These are phyloP conservation scores for Climacteris rufus DNA, from an alignment of 2,113 vertebrate species.

Conservation along the genomic window DNA sequence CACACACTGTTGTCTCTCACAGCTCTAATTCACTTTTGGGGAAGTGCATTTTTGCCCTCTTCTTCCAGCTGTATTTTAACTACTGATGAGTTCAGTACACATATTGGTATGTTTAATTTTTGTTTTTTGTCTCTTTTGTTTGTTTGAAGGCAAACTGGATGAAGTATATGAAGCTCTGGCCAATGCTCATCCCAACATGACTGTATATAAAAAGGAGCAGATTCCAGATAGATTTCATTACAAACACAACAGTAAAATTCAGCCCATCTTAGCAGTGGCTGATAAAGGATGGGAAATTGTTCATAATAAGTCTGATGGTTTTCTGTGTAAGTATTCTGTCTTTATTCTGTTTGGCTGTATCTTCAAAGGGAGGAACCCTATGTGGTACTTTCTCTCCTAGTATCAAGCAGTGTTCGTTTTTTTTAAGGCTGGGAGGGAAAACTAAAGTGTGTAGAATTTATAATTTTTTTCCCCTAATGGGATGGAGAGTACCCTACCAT, in stretches of 20 bases:
- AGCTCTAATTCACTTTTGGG: background rate
- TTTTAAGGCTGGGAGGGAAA: background rate
- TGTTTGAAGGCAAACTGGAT: slow-evolving; percentile 79
- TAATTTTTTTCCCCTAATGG: background rate
- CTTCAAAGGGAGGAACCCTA: background rate
- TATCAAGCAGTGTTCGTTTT: background rate
- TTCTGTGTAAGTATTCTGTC: slow-evolving; percentile 76
- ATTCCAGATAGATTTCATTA: slow-evolving; percentile 84
- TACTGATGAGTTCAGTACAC: background rate
- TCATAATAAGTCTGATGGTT: slow-evolving; percentile 75
- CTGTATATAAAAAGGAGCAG: slow-evolving; percentile 84
- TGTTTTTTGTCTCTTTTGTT: background rate
- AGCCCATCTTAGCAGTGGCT: slow-evolving; percentile 84
- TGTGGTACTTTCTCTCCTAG: background rate
- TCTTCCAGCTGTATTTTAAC: background rate
- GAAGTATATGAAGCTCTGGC: slow-evolving; percentile 79
- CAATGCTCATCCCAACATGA: slow-evolving; percentile 84
- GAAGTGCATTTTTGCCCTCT: background rate
- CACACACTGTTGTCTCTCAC: background rate
- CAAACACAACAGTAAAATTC: slow-evolving; percentile 81
- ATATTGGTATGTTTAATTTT: background rate
- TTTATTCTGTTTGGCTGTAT: background rate
- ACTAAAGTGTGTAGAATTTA: background rate
- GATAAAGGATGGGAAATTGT: slow-evolving; percentile 87
- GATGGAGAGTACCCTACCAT: background rate